Base-by-base conservation (phyloP, 2,797 vertebrate genomes). In the Tokudaia muenninki region DNA sequence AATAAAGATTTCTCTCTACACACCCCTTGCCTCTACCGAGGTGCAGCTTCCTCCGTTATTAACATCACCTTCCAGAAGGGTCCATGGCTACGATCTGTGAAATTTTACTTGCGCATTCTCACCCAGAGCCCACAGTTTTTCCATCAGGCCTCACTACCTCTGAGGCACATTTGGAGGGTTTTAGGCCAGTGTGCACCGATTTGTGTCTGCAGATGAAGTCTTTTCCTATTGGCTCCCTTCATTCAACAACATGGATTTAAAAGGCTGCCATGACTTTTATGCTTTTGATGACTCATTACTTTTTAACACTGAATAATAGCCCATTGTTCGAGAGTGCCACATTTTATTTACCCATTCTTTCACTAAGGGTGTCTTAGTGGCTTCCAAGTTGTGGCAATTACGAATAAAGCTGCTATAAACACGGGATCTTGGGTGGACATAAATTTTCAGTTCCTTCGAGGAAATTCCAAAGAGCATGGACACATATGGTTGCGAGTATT, bases 21-120 rank as follows among this genome's bases (percentile, higher is more conserved):
- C 6, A 6, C 1, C 19, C n/a, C 24, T 19, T 26, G 1, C 2
- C 9, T 14, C 59, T 14, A 9, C 31, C 24, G 13, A 29, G 0
- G 1, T 37, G 13, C 22, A 70, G 21, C 59, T 29, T 44, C 22
- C 2, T 44, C 26, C 0, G 4, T 12, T n/a, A 34, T 34, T 70
- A 4, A 29, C 2, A 16, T 21, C 26, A 31, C 13, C 75, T 24
- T 17, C 19, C 47, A 65, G 81, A 67, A 50, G 13, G n/a, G 37
- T 34, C 13, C 10, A 22, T 34, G 6, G 65, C 16, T 41, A 16
- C 13, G 34, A 3, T 26, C 63, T 52, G 63, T 70, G 63, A 24
- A 41, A 37, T 47, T 24, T 34, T 34, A 19, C 11, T 13, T 21
- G 7, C 31, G 44, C 6, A 2, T 61, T 29, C 59, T 79, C 37